Evolutionary conservation across 92 coral and sea anemone genomes (phyloP).

Genomic region (Epizoanthus illoricatus): DNA sequence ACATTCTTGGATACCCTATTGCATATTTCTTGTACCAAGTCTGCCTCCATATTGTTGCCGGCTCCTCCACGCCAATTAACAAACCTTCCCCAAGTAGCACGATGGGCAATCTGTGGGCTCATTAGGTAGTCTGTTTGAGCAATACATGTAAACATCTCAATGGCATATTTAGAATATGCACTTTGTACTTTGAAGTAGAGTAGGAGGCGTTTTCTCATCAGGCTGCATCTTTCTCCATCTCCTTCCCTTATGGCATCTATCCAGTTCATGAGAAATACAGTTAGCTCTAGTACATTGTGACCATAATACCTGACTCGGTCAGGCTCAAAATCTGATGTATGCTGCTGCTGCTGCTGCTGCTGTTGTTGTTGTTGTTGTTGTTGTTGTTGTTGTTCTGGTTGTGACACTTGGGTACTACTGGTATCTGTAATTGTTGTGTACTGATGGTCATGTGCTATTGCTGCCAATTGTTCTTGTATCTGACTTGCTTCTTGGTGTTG

Average conservation of each 20-base stretch:
- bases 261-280: constrained; percentile 52
- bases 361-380: too few relatives aligned
- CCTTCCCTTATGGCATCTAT: constrained; percentile 39
- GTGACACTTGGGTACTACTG: too few relatives aligned
- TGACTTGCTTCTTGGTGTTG: background rate
- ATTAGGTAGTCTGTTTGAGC: constrained; percentile 26
- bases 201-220: constrained; percentile 23
- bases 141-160: background rate
- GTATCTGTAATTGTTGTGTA: background rate
- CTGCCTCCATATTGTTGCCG: constrained; percentile 61
- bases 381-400: too few relatives aligned
- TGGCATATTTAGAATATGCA: background rate
- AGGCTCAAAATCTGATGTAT: background rate
- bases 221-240: constrained; percentile 50
- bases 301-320: constrained; percentile 44
- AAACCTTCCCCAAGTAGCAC: constrained; percentile 61
- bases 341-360: too few relatives aligned
- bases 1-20: background rate
- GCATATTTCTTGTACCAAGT: constrained; percentile 53
- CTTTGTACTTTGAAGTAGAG: constrained; percentile 47
- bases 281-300: constrained; percentile 48
- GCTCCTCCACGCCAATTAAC: constrained; percentile 52
- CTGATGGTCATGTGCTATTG: background rate
- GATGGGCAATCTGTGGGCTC: constrained; percentile 55
- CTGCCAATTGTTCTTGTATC: background rate